Base-by-base conservation (phyloP, 2,113 vertebrate genomes). In the Eira barbara region DNA sequence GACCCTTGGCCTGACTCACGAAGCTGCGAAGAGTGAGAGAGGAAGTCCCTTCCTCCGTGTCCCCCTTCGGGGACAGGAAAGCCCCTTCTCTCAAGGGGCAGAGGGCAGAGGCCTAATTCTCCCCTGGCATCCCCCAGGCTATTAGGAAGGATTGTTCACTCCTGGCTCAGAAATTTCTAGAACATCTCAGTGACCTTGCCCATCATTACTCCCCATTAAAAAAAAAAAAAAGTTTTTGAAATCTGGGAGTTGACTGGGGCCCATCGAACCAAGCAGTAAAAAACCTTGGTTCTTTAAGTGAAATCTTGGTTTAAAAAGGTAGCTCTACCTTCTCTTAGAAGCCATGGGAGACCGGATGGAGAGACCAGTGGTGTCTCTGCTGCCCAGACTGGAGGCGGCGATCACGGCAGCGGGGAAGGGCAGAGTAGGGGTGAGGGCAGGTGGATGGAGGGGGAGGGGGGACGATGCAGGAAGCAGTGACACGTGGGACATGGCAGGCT, bases 381-480 rank as follows among this genome's bases (percentile, higher is more conserved):
- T 18, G 42, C 42, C 93, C 59, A 3, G 10, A 5, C 57, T 18
- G 74, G 65, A 61, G n/a, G 59, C 55, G 42, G 34, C 0, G 45
- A 94, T 83, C 61, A 7, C 9, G 76, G 96, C 80, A 47, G 95
- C 42, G 0, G 4, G 6, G 92, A 39, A 14, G 73, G 73, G 71
- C 5, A 5, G 6, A 10, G 39, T 10, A 3, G 73, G 65, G 49
- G 57, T 13, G 13, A 14, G 17, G 59, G 59, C 45, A 4, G 45
- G 25, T 31, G 80, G 20, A 57, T 21, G 20, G 55, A 21, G 7
- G 7, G 55, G 20, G 55, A 7, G 7, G 17, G 18, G 18, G 89
- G 91, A 59, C 55, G 84, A 97, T 87, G 98, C 97, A 59, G 83
- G 89, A 97, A 96, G 96, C 86, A 0, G 83, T 34, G 73, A 92